Evolutionary conservation across 2,888 invertebrate genomes (phyloP), one percentile per base, ranked within the genome.

Genomic region (Sympetrum striolatum): DNA sequence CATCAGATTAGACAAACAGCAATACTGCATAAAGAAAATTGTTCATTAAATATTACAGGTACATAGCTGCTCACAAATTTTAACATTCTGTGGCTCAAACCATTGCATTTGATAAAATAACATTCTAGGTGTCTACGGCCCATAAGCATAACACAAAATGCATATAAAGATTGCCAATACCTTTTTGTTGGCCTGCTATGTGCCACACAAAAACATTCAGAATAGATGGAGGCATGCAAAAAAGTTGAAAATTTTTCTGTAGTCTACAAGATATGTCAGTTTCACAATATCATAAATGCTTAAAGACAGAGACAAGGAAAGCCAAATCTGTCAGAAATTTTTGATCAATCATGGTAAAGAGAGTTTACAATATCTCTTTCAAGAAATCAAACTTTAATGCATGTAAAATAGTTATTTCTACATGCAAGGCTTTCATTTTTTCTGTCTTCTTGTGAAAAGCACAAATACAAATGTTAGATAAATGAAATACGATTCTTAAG

Each of bases 121-220:
- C 60, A 60, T 14, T 86, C 86, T 86, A 86, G 37, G 60, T 86
- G n/a, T 86, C 86, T 86, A 86, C 86, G 22, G 60, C 86, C 80
- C 90, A 37, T 86, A 86, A 86, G 86, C 86, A 86, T 86, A 86
- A 86, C 86, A 92, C 93, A 93, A 93, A 93, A 94, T 93, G 93
- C 93, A 93, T 93, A 94, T 93, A 93, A 93, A 93, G 93, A 93
- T 93, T 94, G 94, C 94, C 94, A 95, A 95, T 95, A 95, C 95
- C 95, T 95, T 95, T 93, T 95, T 96, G 94, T 95, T 95, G 94
- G 95, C 95, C 96, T 96, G 95, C 95, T 95, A 95, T 95, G 95
- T 95, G 95, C 96, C 96, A 96, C 96, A 96, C 95, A 95, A 95
- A 95, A 96, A 90, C 96, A 96, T 96, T 95, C 95, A 96, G 96